phyloP scores from a whole-genome alignment of 1,140 invertebrate species.

The Achroia grisella region DNA sequence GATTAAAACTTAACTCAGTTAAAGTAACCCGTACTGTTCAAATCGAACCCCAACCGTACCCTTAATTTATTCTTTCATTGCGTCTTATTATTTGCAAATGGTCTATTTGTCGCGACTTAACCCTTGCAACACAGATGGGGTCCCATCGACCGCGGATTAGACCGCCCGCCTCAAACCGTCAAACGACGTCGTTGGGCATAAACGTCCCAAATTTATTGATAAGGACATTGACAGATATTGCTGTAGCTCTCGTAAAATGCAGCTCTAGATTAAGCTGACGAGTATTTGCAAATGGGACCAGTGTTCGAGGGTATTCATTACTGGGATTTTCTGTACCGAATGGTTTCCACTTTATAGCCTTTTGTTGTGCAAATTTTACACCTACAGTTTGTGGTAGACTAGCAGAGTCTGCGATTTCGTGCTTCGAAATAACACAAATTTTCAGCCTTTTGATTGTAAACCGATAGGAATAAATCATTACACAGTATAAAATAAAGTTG shows the following conservation, averaged over 20 bases:
- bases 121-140: slow-evolving; percentile 68
- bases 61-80: slow-evolving; percentile 72
- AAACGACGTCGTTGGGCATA: slow-evolving; percentile 64
- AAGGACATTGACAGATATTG: slow-evolving; percentile 73
- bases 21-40: too few relatives aligned
- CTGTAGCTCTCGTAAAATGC: slow-evolving; percentile 63
- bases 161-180: slow-evolving; percentile 54
- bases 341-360: slow-evolving; percentile 20
- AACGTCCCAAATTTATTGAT: slow-evolving; percentile 70
- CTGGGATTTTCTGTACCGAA: neutral
- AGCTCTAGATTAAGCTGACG: slow-evolving; percentile 63
- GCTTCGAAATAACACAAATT: too few relatives aligned
- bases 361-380: slow-evolving; percentile 24
- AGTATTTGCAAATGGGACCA: slow-evolving; percentile 58
- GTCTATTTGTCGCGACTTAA: slow-evolving; percentile 73
- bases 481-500: too few relatives aligned
- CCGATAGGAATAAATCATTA: too few relatives aligned
- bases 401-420: too few relatives aligned
- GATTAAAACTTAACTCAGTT: too few relatives aligned
- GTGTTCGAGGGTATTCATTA: slow-evolving; percentile 8
- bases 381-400: slow-evolving; percentile 5
- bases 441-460: too few relatives aligned
- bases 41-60: neutral
- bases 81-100: slow-evolving; percentile 73
- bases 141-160: slow-evolving; percentile 56